These are phyloP conservation scores for Epinephelus malabaricus DNA, from an alignment of 2,797 vertebrate species.

Conservation along the genomic window DNA sequence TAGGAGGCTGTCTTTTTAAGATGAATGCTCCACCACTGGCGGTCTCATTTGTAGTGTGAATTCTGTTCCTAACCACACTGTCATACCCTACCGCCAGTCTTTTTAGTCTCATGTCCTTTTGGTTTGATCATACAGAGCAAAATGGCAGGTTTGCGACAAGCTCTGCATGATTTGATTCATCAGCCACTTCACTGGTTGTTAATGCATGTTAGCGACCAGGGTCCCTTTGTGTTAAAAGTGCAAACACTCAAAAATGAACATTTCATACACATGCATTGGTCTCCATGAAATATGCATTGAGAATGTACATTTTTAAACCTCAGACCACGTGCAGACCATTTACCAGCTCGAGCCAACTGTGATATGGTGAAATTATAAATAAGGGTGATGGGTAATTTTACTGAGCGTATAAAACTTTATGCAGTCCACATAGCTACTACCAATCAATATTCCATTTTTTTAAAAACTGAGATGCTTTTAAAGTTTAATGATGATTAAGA, in stretches of 20 bases:
- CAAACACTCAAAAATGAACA: neutral
- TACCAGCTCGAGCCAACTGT: neutral
- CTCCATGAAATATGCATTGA: neutral
- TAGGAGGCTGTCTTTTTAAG: slow-evolving; percentile 30
- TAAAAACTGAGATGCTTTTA: neutral
- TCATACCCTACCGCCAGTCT: neutral
- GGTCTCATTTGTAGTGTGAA: slow-evolving; percentile 16
- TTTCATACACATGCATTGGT: neutral
- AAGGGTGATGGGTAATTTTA: neutral
- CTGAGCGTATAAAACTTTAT: neutral
- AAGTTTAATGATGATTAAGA: slow-evolving; percentile 7
- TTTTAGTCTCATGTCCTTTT: neutral
- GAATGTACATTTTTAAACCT: neutral
- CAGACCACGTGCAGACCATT: neutral
- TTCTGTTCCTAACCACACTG: neutral
- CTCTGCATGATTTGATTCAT: neutral
- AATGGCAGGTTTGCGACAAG: neutral
- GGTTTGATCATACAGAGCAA: neutral
- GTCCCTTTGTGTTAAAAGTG: neutral
- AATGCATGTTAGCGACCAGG: neutral
- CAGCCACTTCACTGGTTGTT: neutral
- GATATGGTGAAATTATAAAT: neutral
- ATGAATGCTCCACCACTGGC: slow-evolving; percentile 34
- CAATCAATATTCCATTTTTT: neutral
- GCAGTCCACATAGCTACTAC: neutral